These are phyloP conservation scores for Chironomus striatipennis DNA, from an alignment of 1,140 invertebrate species.

Conservation along the genomic window DNA sequence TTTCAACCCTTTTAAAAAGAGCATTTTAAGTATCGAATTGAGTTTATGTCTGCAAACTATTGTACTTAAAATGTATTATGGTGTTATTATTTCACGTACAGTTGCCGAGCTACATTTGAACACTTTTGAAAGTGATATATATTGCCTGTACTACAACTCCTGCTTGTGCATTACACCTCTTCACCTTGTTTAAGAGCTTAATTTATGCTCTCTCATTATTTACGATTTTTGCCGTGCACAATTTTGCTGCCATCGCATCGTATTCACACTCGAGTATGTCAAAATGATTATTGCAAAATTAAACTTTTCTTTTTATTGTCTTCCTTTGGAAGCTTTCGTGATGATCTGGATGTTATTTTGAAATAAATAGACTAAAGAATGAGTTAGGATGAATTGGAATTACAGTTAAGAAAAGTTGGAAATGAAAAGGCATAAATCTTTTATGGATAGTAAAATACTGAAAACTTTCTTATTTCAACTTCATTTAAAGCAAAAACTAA, in stretches of 20 bases:
- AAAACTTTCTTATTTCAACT: no score
- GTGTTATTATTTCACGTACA: not conserved
- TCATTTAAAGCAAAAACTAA: no score
- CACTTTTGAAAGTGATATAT: conserved; percentile 3
- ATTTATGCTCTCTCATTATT: conserved; percentile 9
- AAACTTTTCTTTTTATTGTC: not conserved
- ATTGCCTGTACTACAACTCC: not conserved
- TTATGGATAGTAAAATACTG: no score
- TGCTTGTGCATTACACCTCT: conserved; percentile 5
- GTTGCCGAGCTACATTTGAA: not conserved
- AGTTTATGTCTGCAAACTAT: not conserved
- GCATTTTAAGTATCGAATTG: no score
- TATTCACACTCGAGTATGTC: not conserved
- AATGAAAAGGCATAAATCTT: no score
- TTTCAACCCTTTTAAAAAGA: no score
- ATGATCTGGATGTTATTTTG: no score
- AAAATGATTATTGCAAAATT: not conserved
- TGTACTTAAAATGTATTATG: not conserved
- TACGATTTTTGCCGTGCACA: not conserved
- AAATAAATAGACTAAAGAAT: not conserved
- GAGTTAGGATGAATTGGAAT: not conserved
- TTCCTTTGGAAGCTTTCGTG: not conserved
- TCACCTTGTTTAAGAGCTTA: conserved; percentile 1
- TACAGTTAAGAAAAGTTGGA: not conserved
- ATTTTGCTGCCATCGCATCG: not conserved